phyloP scores from a whole-genome alignment of 2,797 vertebrate species.

The Miichthys miiuy region DNA sequence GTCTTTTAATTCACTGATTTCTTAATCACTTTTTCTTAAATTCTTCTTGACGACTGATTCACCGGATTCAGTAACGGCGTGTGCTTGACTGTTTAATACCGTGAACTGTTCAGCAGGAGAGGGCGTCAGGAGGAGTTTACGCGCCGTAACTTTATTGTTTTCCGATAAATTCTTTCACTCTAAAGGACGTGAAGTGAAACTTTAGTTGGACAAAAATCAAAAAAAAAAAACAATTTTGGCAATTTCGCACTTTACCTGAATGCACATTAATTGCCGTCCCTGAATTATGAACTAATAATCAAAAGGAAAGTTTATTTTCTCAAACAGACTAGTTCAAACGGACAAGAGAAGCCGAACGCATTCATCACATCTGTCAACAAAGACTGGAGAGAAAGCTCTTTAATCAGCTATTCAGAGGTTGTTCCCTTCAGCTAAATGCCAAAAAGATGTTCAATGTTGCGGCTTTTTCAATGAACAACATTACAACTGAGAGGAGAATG shows the following conservation, averaged over 20 bases:
- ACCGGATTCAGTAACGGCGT: neutral
- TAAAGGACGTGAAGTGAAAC: neutral
- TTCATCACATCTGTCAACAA: conserved; percentile 12
- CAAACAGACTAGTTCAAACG: neutral
- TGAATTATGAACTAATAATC: neutral
- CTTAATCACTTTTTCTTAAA: neutral
- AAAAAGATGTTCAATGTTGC: conserved; percentile 6
- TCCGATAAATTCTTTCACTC: neutral
- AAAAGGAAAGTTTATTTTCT: conserved; percentile 1
- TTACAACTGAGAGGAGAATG: neutral
- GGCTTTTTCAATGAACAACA: conserved; percentile 16
- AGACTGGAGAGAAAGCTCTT: neutral
- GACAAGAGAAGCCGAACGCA: neutral
- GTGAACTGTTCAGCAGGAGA: neutral
- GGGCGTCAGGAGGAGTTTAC: too few species aligned
- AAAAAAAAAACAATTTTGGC: too few species aligned
- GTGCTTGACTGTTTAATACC: neutral
- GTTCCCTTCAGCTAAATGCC: conserved; percentile 2
- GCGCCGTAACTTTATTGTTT: neutral
- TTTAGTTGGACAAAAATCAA: neutral
- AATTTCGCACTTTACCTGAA: too few species aligned
- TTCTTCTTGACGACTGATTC: neutral
- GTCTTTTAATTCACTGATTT: neutral
- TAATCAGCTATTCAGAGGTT: conserved; percentile 13
- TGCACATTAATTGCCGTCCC: neutral